Conservation (phyloP, 1,140 invertebrate species). For the Papilio glaucus region DNA sequence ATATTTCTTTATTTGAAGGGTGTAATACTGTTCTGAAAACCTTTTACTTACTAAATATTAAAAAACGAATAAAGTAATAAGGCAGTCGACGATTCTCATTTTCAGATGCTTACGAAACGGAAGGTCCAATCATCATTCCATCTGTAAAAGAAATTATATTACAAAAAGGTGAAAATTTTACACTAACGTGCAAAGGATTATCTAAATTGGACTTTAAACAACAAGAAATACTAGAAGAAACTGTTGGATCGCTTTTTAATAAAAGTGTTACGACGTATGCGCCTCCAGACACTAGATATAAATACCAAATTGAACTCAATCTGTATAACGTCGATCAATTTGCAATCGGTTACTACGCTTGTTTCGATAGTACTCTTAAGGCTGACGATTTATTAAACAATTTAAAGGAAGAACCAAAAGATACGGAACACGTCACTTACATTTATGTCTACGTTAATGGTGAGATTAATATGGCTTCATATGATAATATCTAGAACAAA, state of each 20-base stretch:
- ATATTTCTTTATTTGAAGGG: not conserved
- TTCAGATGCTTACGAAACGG: slow-evolving; percentile 64
- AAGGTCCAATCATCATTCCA: slow-evolving; percentile 78
- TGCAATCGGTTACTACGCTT: slow-evolving; percentile 86
- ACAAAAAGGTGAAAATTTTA: slow-evolving; percentile 76
- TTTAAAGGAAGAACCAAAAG: slow-evolving; percentile 69
- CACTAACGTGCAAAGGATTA: slow-evolving; percentile 80
- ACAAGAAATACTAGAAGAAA: slow-evolving; percentile 68
- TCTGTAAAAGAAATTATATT: slow-evolving; percentile 77
- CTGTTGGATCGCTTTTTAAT: slow-evolving; percentile 49
- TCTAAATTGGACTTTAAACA: slow-evolving; percentile 77
- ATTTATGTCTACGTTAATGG: slow-evolving; percentile 88
- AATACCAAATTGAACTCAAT: slow-evolving; percentile 70
- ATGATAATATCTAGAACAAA: slow-evolving; percentile 11
- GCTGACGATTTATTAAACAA: slow-evolving; percentile 62
- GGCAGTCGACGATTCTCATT: slow-evolving; percentile 49
- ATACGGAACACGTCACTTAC: slow-evolving; percentile 75
- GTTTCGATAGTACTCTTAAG: slow-evolving; percentile 72
- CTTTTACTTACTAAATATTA: not conserved
- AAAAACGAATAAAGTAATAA: slow-evolving; percentile 24
- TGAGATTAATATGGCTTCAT: slow-evolving; percentile 65
- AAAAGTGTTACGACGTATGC: slow-evolving; percentile 52
- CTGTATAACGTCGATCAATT: slow-evolving; percentile 72
- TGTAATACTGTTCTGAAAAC: not conserved
- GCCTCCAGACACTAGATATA: slow-evolving; percentile 61